Base-by-base conservation (phyloP, 2,113 vertebrate species). In the Alethe castanea region DNA sequence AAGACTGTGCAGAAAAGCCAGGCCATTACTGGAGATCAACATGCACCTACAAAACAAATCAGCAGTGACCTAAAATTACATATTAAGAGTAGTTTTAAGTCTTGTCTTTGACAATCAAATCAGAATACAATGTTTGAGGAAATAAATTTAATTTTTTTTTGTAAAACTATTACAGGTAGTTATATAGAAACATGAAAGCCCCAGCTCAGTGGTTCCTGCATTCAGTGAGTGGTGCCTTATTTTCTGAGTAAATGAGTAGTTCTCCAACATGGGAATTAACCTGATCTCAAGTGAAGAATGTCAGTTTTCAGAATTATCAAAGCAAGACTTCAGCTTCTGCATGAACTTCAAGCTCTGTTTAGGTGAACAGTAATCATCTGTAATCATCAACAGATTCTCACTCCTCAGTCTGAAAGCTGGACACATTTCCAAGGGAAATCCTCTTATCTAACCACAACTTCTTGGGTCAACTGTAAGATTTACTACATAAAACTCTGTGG, bases 321-420 rank as follows among this genome's bases (percentile, higher is more conserved):
- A 81, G 65, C 36, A 91, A 44, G 61, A 61, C 18, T 73, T 90
- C 13, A 20, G 45, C 22, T 86, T 71, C 69, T 66, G 33, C 56
- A 83, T 72, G 48, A 81, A 50, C 29, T 89, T 78, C 65, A 81
- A 64, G 33, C 26, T 94, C 77, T 36, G 8, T 82, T 80, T 90
- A 65, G 47, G 28, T 36, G 33, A 94, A 74, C 17, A 71, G 48
- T 35, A 84, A 53, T 45, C 31, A 87, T 29, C 19, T 45, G 44
- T 45, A 45, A 45, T 45, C 44, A 45, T 45, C 44, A 45, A 19
- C 44, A 45, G 61, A 85, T 22, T 89, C 48, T 23, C 14, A n/a
- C 40, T 88, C 24, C 66, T 76, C 54, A 78, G 29, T 67, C 33
- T 48, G 71, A 88, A 88, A 80, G 38, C 11, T 70, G 35, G 14